A percentile compares a stretch with the other conserved stretches of the same genome.
These are phyloP conservation scores for Pteropus alecto DNA, from an alignment of 2,113 vertebrate species.

Conservation along the genomic window DNA sequence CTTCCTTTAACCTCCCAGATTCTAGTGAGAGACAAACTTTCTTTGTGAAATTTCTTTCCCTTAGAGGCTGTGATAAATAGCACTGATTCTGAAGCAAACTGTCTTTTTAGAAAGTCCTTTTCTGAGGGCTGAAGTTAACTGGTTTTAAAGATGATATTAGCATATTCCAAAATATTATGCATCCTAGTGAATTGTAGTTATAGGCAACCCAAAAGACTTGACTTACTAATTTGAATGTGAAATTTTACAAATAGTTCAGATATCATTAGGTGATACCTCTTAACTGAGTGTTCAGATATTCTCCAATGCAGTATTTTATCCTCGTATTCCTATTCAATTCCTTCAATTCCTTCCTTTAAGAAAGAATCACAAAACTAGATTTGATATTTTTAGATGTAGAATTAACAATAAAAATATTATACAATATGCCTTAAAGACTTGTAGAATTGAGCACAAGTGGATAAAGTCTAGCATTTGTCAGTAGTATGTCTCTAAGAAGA, in stretches of 20 bases:
- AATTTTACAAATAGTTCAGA: background rate
- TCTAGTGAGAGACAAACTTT: conserved; percentile 42
- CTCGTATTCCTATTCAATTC: background rate
- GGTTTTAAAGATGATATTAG: background rate
- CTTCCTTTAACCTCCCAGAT: background rate
- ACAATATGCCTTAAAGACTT: background rate
- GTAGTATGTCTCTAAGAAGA: background rate
- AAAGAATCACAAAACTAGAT: background rate
- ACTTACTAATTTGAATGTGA: conserved; percentile 3
- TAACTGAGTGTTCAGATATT: background rate
- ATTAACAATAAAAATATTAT: background rate
- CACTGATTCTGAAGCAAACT: conserved; percentile 19
- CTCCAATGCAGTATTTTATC: background rate
- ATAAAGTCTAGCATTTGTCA: background rate
- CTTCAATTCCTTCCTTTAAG: background rate
- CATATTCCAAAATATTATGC: background rate
- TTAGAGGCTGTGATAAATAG: conserved; percentile 17
- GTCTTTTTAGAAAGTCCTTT: background rate
- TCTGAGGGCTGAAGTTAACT: background rate
- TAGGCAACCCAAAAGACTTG: background rate
- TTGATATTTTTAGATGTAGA: background rate
- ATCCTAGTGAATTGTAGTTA: background rate
- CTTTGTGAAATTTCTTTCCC: conserved; percentile 25
- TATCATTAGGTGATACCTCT: background rate
- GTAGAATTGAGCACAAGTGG: background rate